A percentile compares a stretch with the other conserved stretches of the same genome.
phyloP scores from a whole-genome alignment of 1,140 invertebrate species.

The Acromyrmex echinatior region DNA sequence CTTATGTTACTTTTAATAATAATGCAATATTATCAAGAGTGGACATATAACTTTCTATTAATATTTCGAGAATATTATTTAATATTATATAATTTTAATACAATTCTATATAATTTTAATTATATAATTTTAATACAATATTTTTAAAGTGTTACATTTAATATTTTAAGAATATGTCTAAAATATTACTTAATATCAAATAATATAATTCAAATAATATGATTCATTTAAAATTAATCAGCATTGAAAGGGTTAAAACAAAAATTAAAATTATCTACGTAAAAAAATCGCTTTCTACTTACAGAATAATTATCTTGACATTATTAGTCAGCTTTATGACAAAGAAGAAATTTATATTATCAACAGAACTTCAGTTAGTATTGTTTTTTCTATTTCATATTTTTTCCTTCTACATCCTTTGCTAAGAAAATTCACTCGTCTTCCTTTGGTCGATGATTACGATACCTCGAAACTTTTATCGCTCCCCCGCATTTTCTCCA shows the following conservation, averaged over 20 bases:
- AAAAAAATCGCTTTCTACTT: neutral
- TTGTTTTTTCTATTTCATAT: neutral
- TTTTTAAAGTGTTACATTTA: too few relatives aligned
- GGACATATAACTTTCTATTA: too few relatives aligned
- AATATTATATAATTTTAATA: too few relatives aligned
- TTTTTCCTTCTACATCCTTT: neutral
- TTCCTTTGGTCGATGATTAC: conserved; percentile 10
- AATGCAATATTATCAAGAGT: too few relatives aligned
- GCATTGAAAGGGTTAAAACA: neutral
- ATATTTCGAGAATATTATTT: too few relatives aligned
- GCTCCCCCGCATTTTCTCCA: conserved; percentile 57
- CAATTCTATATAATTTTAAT: too few relatives aligned
- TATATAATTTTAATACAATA: too few relatives aligned
- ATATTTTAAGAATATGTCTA: too few relatives aligned
- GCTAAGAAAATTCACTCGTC: conserved; percentile 3
- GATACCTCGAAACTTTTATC: conserved; percentile 57
- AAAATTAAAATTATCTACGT: neutral
- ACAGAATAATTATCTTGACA: neutral
- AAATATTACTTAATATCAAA: too few relatives aligned
- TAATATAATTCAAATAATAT: too few relatives aligned
- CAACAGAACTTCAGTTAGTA: neutral
- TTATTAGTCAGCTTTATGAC: neutral
- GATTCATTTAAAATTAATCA: neutral
- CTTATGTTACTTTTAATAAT: too few relatives aligned
- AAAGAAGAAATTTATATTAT: conserved; percentile 7